These are phyloP conservation scores for Galaxea fascicularis DNA, from an alignment of 92 coral and sea anemone genomes.

Conservation along the genomic window DNA sequence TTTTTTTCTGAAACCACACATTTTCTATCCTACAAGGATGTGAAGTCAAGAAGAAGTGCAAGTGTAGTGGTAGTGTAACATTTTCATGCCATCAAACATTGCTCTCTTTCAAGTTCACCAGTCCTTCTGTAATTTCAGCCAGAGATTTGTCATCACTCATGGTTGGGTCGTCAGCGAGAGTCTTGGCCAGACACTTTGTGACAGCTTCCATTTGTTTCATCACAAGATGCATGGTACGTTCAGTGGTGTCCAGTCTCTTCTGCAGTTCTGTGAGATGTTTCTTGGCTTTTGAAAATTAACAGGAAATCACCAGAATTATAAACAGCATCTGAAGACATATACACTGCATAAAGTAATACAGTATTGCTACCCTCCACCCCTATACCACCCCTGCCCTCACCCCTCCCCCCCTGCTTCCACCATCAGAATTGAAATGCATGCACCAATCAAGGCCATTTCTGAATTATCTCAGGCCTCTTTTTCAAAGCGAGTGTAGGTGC, in stretches of 20 bases:
- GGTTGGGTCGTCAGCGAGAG: constrained; percentile 92
- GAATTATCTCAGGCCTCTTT: too few relatives aligned
- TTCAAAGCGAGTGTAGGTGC: too few relatives aligned
- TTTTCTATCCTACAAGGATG: too few relatives aligned
- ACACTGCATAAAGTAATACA: neutral
- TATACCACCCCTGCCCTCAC: too few relatives aligned
- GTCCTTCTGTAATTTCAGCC: constrained; percentile 93
- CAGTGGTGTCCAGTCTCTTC: constrained; percentile 98
- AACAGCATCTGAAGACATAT: neutral
- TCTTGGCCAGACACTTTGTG: constrained; percentile 97
- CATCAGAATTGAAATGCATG: too few relatives aligned
- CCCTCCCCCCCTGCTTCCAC: too few relatives aligned
- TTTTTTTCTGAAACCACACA: too few relatives aligned
- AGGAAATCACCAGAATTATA: neutral
- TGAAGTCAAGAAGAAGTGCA: too few relatives aligned
- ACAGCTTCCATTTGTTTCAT: constrained; percentile 99
- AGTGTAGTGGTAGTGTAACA: too few relatives aligned
- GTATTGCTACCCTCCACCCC: too few relatives aligned
- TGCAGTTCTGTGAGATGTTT: constrained; percentile 93
- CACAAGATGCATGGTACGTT: constrained; percentile 98
- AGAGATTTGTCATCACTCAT: constrained; percentile 89
- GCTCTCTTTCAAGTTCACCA: constrained; percentile 94
- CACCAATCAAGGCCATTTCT: too few relatives aligned
- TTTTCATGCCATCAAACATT: constrained; percentile 61
- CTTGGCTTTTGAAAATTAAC: constrained; percentile 60